A percentile compares a stretch with the other conserved stretches of the same genome.
Conservation (phyloP, 1,140 invertebrate genomes). For the Papilio machaon region DNA sequence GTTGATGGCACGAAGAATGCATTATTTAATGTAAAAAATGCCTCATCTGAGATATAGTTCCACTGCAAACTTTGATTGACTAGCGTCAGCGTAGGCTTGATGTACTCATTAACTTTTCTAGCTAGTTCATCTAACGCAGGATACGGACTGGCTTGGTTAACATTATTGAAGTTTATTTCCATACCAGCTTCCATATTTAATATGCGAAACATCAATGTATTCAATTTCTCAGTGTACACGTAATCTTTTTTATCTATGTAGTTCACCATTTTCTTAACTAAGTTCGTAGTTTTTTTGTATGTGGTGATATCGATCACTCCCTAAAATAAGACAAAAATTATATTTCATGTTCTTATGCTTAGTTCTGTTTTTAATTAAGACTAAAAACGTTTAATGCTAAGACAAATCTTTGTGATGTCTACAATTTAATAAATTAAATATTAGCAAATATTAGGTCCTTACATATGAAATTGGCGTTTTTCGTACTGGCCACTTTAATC, state of each 20-base stretch:
- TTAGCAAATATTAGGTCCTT: too few relatives aligned
- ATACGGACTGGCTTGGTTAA: constrained; percentile 57
- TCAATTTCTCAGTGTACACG: constrained; percentile 45
- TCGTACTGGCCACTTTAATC: too few relatives aligned
- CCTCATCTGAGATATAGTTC: constrained; percentile 54
- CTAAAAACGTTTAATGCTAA: too few relatives aligned
- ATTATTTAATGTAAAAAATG: constrained; percentile 55
- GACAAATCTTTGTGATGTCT: too few relatives aligned
- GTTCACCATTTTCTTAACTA: constrained; percentile 56
- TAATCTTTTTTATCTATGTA: constrained; percentile 59
- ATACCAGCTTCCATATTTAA: constrained; percentile 53
- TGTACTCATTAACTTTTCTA: constrained; percentile 60
- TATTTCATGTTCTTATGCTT: not conserved
- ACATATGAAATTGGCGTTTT: too few relatives aligned
- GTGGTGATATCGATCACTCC: constrained; percentile 62
- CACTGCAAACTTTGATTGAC: constrained; percentile 66
- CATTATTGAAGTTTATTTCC: constrained; percentile 68
- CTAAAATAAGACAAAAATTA: constrained; percentile 48
- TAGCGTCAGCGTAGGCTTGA: constrained; percentile 63
- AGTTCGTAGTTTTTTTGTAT: constrained; percentile 48
- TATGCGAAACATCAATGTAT: constrained; percentile 49
- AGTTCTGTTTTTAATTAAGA: not conserved
- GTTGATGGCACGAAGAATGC: constrained; percentile 63
- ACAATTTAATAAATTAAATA: too few relatives aligned
- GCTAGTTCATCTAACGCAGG: constrained; percentile 50